A percentile compares a stretch with the other conserved stretches of the same genome.
These are phyloP conservation scores for Halcyon senegalensis DNA, from an alignment of 2,113 vertebrate species.

Conservation along the genomic window DNA sequence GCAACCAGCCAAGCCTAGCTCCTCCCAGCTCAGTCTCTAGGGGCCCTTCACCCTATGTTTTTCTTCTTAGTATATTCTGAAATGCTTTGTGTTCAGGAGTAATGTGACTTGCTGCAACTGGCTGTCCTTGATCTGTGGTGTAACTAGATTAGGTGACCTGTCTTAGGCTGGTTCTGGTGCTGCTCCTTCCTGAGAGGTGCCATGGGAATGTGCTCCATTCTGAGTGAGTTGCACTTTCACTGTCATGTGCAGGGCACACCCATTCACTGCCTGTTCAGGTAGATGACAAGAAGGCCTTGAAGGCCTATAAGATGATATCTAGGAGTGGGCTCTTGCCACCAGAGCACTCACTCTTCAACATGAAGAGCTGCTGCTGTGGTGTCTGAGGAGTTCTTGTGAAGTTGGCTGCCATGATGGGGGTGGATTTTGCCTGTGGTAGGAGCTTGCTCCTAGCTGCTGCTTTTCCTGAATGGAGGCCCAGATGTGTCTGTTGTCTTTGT, in stretches of 20 bases:
- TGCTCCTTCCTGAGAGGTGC: background rate
- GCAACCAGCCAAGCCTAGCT: background rate
- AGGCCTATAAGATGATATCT: background rate
- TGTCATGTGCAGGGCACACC: fast-evolving
- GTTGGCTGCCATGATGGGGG: fast-evolving
- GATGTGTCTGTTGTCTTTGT: background rate
- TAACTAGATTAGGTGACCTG: background rate
- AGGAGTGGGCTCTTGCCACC: background rate
- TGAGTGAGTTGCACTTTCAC: background rate
- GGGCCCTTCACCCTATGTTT: background rate
- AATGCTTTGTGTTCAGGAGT: background rate
- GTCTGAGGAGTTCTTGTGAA: background rate
- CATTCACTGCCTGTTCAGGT: background rate
- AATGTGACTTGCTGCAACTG: background rate
- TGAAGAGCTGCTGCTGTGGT: background rate
- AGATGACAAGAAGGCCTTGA: background rate
- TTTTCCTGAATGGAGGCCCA: background rate
- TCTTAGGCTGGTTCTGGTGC: background rate
- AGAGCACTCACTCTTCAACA: fast-evolving
- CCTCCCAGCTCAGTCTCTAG: background rate
- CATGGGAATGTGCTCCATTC: background rate
- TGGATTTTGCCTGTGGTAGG: background rate
- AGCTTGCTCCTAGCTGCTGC: background rate
- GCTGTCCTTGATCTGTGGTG: background rate
- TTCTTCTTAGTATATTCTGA: background rate